These are phyloP conservation scores for Zootoca vivipara DNA, from an alignment of 2,113 vertebrate genomes.

Conservation along the genomic window DNA sequence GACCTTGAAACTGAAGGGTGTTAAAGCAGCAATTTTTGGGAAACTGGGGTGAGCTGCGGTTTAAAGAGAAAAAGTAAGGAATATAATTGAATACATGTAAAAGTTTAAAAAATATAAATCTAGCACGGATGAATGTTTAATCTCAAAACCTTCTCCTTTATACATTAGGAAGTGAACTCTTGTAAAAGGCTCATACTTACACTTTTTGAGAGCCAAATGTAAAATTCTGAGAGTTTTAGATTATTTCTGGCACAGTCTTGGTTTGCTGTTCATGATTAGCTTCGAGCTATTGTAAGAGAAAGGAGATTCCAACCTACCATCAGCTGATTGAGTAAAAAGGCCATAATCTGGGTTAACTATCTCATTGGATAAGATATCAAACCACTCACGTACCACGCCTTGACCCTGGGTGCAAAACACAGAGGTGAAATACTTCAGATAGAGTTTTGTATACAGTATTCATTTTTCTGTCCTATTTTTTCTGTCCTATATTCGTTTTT, in stretches of 20 bases:
- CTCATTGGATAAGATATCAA: conserved; percentile 97
- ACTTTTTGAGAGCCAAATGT: not conserved
- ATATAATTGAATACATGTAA: not conserved
- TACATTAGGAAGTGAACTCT: not conserved
- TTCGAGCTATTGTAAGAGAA: not conserved
- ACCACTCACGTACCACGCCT: conserved; percentile 98
- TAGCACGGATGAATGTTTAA: not conserved
- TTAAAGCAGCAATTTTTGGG: not conserved
- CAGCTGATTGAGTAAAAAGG: conserved; percentile 97
- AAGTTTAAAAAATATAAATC: not conserved
- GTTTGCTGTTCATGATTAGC: not conserved
- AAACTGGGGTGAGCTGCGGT: not conserved
- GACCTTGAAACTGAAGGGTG: not conserved
- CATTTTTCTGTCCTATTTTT: not conserved
- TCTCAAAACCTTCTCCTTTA: not conserved
- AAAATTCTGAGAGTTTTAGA: not conserved
- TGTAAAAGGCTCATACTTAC: not conserved
- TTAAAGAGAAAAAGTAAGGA: not conserved
- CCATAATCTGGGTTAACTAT: conserved; percentile 99
- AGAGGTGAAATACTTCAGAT: conserved; percentile 47
- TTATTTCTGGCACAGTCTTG: not conserved
- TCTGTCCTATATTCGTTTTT: not conserved
- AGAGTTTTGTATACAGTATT: no score
- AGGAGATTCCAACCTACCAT: conserved; percentile 82
- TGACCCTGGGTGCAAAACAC: conserved; percentile 84